These are phyloP conservation scores for Drosophila truncata DNA, from an alignment of 1,140 invertebrate species.

Conservation along the genomic window DNA sequence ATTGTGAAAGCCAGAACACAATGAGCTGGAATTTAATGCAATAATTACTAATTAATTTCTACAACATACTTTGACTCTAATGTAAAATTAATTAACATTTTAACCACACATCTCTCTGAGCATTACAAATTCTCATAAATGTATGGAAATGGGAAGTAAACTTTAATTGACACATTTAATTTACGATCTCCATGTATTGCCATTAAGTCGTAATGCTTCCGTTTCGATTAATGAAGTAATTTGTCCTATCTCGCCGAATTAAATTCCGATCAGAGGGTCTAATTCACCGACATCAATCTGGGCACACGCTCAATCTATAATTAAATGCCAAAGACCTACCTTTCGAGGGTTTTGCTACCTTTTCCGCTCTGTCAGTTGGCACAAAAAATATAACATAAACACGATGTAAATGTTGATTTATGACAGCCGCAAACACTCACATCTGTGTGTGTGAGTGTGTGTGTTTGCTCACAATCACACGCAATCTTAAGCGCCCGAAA, in stretches of 20 bases:
- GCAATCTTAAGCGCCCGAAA: conserved; percentile 56
- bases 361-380: conserved; percentile 42
- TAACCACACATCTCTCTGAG: neutral
- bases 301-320: conserved; percentile 28
- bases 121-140: conserved; percentile 7
- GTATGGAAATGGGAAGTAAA: neutral
- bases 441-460: neutral
- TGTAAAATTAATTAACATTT: neutral
- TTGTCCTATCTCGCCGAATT: conserved; percentile 24
- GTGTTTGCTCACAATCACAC: conserved; percentile 30
- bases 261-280: conserved; percentile 32
- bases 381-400: conserved; percentile 49
- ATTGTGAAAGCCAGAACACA: neutral
- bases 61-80: neutral
- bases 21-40: neutral
- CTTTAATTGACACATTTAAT: conserved; percentile 13
- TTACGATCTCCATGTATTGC: neutral
- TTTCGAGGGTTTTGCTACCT: conserved; percentile 28
- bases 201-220: conserved; percentile 7
- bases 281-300: conserved; percentile 24
- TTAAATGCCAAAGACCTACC: conserved; percentile 31
- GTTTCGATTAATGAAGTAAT: conserved; percentile 42
- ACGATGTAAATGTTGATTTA: conserved; percentile 78
- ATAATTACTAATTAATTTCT: neutral
- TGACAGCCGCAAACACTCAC: conserved; percentile 53